Base-by-base conservation (phyloP, 2,797 vertebrate species). In the Pteropus rufus region DNA sequence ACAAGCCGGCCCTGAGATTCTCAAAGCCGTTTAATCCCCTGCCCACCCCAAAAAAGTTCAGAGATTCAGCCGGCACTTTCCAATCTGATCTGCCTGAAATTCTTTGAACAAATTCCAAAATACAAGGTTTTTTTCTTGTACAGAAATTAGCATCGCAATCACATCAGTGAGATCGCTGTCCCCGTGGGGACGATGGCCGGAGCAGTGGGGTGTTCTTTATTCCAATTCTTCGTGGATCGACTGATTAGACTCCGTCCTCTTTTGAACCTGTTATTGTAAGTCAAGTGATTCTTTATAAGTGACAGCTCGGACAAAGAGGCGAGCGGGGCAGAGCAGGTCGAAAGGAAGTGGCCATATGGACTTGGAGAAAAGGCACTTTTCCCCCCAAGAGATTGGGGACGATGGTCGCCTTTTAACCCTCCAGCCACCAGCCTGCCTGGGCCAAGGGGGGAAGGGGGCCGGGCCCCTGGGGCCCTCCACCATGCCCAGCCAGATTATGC, bases 261-360 rank as follows among this genome's bases (percentile, higher is more conserved):
- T 99, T 99, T 99, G 99, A 99, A 99, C 99, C 99, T 99, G 99
- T 99, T 99, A 99, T 99, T 99, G 99, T 99, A 99, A 99, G 99
- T 99, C 99, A 99, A 99, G 99, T 99, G 99, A 99, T 99, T 99
- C 99, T 99, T 99, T 99, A 99, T 99, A 99, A 99, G 99, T 99
- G 99, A 99, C 99, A 99, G 99, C 98, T 99, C 97, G 98, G 99
- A 99, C 99, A 99, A 99, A 99, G 99, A 99, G 98, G 99, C 98
- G 96, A 99, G 99, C 99, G 99, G 99, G 99, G 99, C 99, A 99
- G 99, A 99, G 99, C 99, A 99, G 99, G 99, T 99, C 99, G 98
- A 99, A 99, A 99, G 99, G 99, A 99, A 99, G 99, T 99, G 98
- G 98, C 99, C 99, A 99, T 99, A 99, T 99, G 99, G 99, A 99